phyloP scores from a whole-genome alignment of 2,113 vertebrate species.

The Echinops telfairi region DNA sequence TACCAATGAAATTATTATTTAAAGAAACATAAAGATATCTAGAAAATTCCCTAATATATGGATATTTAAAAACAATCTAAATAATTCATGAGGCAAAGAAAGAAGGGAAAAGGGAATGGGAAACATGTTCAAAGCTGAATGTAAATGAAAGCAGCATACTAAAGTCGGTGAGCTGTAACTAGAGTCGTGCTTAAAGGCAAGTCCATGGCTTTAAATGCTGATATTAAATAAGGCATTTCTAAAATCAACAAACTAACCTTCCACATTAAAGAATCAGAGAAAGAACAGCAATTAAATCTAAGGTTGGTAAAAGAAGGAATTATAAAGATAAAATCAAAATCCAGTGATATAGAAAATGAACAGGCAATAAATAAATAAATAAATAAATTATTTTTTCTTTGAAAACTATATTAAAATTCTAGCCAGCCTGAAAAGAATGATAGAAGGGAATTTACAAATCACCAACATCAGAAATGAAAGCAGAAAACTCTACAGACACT shows the following conservation, averaged over 20 bases:
- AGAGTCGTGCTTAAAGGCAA: background rate
- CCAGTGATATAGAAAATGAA: constrained; percentile 42
- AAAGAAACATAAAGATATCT: background rate
- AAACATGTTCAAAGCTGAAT: constrained; percentile 31
- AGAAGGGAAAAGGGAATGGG: background rate
- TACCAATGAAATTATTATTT: background rate
- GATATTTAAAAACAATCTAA: constrained; percentile 41
- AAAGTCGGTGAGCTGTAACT: constrained; percentile 32
- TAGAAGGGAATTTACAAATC: constrained; percentile 19
- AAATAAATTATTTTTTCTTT: background rate
- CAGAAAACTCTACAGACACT: background rate
- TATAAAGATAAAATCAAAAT: constrained; percentile 13
- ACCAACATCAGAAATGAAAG: constrained; percentile 20
- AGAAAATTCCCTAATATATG: constrained; percentile 41
- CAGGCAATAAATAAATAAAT: background rate
- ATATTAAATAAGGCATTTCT: constrained; percentile 29
- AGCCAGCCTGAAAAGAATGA: constrained; percentile 38
- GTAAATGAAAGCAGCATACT: constrained; percentile 38
- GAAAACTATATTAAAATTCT: constrained; percentile 34
- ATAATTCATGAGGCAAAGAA: constrained; percentile 14
- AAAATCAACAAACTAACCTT: constrained; percentile 52
- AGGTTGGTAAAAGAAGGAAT: background rate
- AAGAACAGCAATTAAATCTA: background rate
- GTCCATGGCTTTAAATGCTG: background rate
- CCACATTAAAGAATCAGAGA: constrained; percentile 6